Conservation (phyloP, 2,888 invertebrate species). For the Chromoteleia sp. region DNA sequence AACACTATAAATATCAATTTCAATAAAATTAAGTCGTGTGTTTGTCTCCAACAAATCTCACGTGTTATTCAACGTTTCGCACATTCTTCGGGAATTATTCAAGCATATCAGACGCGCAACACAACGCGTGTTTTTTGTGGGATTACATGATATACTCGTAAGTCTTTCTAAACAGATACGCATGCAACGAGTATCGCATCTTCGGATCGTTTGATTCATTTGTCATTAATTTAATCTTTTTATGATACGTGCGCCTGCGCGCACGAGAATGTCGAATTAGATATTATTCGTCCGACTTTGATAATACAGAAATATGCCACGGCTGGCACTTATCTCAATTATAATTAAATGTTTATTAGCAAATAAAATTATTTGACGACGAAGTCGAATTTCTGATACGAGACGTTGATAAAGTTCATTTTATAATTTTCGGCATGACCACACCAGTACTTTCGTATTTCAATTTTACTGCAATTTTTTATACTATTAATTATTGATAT, state of each 20-base stretch:
- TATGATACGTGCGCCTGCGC: not conserved
- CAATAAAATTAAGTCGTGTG: conserved; percentile 34
- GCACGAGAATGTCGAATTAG: conserved; percentile 3
- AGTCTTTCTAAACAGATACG: conserved; percentile 23
- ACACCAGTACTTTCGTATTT: too few relatives aligned
- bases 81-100: conserved; percentile 39
- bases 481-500: too few relatives aligned
- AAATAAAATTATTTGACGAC: too few relatives aligned
- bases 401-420: too few relatives aligned
- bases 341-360: too few relatives aligned
- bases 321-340: conserved; percentile 12
- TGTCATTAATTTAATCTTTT: conserved; percentile 1
- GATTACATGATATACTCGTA: conserved; percentile 5
- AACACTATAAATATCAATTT: conserved; percentile 50
- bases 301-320: conserved; percentile 28
- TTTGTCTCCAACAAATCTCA: conserved; percentile 33
- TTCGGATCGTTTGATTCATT: conserved; percentile 16
- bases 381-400: too few relatives aligned
- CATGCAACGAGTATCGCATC: conserved; percentile 1
- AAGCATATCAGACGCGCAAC: conserved; percentile 12
- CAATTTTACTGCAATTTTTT: too few relatives aligned
- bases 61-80: conserved; percentile 43
- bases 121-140: conserved; percentile 25
- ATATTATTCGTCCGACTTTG: not conserved
- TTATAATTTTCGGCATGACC: too few relatives aligned